phyloP scores from a whole-genome alignment of 2,113 vertebrate species.

The Platichthys flesus region DNA sequence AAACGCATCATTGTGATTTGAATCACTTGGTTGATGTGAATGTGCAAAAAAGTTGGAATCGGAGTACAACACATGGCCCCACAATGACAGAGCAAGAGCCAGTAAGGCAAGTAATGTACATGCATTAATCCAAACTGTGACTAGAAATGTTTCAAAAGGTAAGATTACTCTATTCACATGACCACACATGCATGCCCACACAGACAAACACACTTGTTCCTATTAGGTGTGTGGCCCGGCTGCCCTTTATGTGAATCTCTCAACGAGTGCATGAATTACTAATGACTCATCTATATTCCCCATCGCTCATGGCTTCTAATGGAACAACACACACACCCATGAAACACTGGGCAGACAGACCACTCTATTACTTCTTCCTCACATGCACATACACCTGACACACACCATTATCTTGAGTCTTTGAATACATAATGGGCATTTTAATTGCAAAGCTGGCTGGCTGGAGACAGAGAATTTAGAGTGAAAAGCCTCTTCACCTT shows the following conservation, averaged over 20 bases:
- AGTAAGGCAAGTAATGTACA: background rate
- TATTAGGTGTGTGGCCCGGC: constrained; percentile 47
- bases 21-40: background rate
- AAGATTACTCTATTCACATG: constrained; percentile 22
- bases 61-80: no score
- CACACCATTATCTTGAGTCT: constrained; percentile 55
- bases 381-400: constrained; percentile 41
- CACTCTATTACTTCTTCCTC: constrained; percentile 44
- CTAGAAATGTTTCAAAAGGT: constrained; percentile 29
- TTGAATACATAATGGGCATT: constrained; percentile 67
- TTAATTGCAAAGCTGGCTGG: constrained; percentile 63
- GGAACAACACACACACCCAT: constrained; percentile 45
- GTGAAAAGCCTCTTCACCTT: constrained; percentile 61
- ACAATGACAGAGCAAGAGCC: background rate
- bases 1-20: background rate
- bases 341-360: constrained; percentile 29
- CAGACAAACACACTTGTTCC: constrained; percentile 32
- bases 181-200: constrained; percentile 16
- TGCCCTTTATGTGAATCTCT: constrained; percentile 60
- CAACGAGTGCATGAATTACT: constrained; percentile 67
- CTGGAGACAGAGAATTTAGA: constrained; percentile 52
- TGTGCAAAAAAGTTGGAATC: background rate
- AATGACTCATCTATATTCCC: constrained; percentile 62
- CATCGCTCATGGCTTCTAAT: constrained; percentile 61
- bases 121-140: constrained; percentile 34